phyloP scores from a whole-genome alignment of 1,140 invertebrate genomes.

The Pseudomyrmex cubaensis region DNA sequence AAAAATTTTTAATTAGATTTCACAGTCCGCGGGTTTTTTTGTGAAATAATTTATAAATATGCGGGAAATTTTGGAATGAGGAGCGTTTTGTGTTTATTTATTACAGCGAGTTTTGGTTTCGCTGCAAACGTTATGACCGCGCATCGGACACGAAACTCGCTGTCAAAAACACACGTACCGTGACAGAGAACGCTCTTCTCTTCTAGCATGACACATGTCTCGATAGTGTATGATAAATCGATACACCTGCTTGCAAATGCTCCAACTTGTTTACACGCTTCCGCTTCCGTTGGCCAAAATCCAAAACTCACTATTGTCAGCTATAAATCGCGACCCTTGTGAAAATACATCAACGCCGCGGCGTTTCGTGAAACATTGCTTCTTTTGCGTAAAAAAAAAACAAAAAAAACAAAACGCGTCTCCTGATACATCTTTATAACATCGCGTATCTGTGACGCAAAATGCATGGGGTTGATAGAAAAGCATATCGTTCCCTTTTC shows the following conservation, averaged over 20 bases:
- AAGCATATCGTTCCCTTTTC: background rate
- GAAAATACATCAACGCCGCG: constrained; percentile 23
- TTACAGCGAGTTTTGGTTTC: too few species aligned
- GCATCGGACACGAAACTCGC: background rate
- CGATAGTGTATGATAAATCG: constrained; percentile 43
- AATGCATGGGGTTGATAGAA: too few species aligned
- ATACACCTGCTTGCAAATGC: constrained; percentile 54
- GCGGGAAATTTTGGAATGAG: background rate
- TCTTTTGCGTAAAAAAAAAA: background rate
- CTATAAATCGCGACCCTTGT: constrained; percentile 25
- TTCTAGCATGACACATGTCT: constrained; percentile 26
- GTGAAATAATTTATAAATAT: background rate
- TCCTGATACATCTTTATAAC: background rate
- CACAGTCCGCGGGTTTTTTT: too few species aligned
- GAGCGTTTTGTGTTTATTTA: too few species aligned
- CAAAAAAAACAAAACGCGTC: background rate
- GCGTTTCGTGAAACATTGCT: constrained; percentile 9
- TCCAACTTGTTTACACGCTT: constrained; percentile 52
- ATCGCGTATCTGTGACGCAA: background rate
- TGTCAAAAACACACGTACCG: background rate
- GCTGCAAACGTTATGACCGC: too few species aligned
- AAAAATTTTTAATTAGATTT: constrained; percentile 37
- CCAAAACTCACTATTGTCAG: constrained; percentile 48
- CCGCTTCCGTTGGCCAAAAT: constrained; percentile 56
- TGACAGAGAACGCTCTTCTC: constrained; percentile 9